Evolutionary conservation across 2,888 invertebrate species (phyloP).

Genomic region (Slavum lentiscoides): DNA sequence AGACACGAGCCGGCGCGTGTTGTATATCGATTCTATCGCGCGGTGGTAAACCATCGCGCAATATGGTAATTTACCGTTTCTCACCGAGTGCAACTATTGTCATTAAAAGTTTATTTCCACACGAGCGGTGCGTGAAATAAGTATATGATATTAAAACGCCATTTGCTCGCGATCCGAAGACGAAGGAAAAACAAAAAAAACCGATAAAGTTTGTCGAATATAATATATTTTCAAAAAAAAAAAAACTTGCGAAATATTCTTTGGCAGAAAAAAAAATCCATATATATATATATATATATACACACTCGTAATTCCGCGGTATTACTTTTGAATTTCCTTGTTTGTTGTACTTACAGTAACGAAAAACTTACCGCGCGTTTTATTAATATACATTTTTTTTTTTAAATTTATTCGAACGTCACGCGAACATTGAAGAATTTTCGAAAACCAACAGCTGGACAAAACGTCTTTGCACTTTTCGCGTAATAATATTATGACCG

Average conservation of each 20-base stretch:
- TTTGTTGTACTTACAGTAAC: background rate
- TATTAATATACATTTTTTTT: slow-evolving; percentile 44
- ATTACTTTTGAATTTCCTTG: slow-evolving; percentile 39
- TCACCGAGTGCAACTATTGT: slow-evolving; percentile 43
- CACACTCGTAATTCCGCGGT: slow-evolving; percentile 13
- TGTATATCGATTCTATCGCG: slow-evolving; percentile 6
- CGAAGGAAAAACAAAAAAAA: background rate
- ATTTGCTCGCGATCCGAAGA: slow-evolving; percentile 14
- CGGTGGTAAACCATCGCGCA: slow-evolving; percentile 6
- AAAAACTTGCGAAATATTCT: slow-evolving; percentile 35
- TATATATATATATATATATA: background rate
- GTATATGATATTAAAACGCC: slow-evolving; percentile 45
- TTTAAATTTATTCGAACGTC: background rate
- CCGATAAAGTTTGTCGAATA: slow-evolving; percentile 33
- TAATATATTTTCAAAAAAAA: slow-evolving; percentile 12
- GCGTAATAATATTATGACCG: no score
- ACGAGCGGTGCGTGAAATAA: slow-evolving; percentile 42
- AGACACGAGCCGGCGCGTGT: background rate
- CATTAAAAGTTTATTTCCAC: slow-evolving; percentile 53
- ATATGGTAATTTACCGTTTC: slow-evolving; percentile 46
- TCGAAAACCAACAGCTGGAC: no score
- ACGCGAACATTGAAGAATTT: background rate
- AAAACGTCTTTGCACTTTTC: no score
- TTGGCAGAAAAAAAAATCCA: background rate
- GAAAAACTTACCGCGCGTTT: slow-evolving; percentile 20